phyloP scores from a whole-genome alignment of 1,140 invertebrate genomes.

The Drosophila sucinea region DNA sequence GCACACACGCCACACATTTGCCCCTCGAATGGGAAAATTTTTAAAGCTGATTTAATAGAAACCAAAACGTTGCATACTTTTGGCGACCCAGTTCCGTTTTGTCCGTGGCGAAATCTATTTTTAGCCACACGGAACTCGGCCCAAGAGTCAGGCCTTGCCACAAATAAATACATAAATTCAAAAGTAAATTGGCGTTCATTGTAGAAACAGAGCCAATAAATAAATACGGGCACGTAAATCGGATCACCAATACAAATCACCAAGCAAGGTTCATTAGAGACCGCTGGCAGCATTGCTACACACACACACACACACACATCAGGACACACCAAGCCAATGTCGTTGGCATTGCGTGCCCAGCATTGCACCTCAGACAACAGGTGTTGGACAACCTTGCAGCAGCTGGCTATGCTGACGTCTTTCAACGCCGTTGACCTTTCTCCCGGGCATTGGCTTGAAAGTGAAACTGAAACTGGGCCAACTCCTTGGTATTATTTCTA shows the following conservation, averaged over 20 bases:
- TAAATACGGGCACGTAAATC: conserved; percentile 43
- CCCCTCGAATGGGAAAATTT: neutral
- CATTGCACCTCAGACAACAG: conserved; percentile 10
- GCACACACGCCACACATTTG: neutral
- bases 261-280: conserved; percentile 7
- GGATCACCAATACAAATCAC: conserved; percentile 15
- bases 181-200: neutral
- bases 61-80: conserved; percentile 36
- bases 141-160: conserved; percentile 32
- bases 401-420: conserved; percentile 36
- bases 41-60: neutral
- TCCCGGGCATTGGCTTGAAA: conserved; percentile 14
- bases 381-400: conserved; percentile 11
- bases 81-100: conserved; percentile 50
- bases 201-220: conserved; percentile 39
- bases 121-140: conserved; percentile 20
- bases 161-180: conserved; percentile 6
- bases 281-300: neutral
- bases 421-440: conserved; percentile 29
- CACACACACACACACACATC: too few relatives aligned
- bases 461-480: conserved; percentile 32
- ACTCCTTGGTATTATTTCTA: conserved; percentile 8
- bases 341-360: conserved; percentile 38
- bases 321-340: conserved; percentile 32
- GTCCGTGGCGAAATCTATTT: conserved; percentile 19